Evolutionary conservation across 1,140 invertebrate species (phyloP), one percentile per base, ranked within the genome.

Genomic region (Argopecten irradians): DNA sequence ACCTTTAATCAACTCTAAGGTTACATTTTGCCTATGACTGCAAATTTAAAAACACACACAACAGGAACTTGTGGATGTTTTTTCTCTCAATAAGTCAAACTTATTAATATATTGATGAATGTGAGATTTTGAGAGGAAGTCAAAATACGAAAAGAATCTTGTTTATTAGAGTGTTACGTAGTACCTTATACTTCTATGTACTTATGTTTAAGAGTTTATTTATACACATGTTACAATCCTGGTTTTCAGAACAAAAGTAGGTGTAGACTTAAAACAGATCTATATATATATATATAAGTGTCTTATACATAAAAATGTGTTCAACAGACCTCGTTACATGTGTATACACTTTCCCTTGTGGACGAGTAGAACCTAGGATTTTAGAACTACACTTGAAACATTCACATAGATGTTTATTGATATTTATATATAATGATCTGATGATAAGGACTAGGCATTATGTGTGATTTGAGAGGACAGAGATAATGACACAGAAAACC

Each of bases 351-450:
- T n/a, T n/a, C n/a, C n/a, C 22, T 28, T 71, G n/a, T 71, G 55
- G 55, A 16, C 22, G 5, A 71, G 8, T 71, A 71, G 55, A 8
- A 28, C n/a, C 1, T 71, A 71, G 55, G 55, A 71, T 28, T 71
- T 71, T 71, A 71, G 55, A 71, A 71, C 28, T 71, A 71, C n/a
- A 71, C 55, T 71, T 71, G 55, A 71, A 71, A 71, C 55, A 71
- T 71, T 71, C 55, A 71, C 55, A 71, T 71, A 71, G 55, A 71
- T 71, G 55, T 71, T 71, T n/a, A 71, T 71, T 71, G n/a, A 46
- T 46, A 19, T 46, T 46, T 19, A 19, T 46, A n/a, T 19, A 19
- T 22, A 71, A 5, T 28, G 55, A 71, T 11, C 55, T 71, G 43
- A 28, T 28, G 55, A 71, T 71, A 71, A 22, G n/a, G 16, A 46